Conservation (phyloP, 2,888 invertebrate species). For the Trilocha varians region DNA sequence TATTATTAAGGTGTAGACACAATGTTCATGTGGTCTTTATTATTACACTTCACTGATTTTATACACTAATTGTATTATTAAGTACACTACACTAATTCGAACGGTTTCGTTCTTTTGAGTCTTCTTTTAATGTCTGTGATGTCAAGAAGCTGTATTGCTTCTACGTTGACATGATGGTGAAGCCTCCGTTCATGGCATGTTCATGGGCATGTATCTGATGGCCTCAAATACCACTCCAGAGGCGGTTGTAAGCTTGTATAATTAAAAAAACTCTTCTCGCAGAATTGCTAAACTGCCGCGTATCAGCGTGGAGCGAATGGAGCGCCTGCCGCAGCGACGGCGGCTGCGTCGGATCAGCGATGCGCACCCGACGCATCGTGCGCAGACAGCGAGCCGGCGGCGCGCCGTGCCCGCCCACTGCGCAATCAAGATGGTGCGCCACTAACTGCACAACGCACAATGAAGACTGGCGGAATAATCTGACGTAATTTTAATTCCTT, state of each 20-base stretch:
- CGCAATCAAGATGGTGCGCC: slow-evolving; percentile 92
- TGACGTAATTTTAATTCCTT: slow-evolving; percentile 41
- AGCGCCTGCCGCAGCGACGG: slow-evolving; percentile 90
- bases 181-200: no score
- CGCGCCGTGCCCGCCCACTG: slow-evolving; percentile 85
- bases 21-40: no score
- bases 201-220: no score
- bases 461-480: slow-evolving; percentile 58
- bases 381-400: slow-evolving; percentile 87
- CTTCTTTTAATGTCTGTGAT: no score
- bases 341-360: slow-evolving; percentile 92
- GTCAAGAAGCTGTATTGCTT: no score
- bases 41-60: no score
- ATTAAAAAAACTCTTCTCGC: slow-evolving; percentile 1
- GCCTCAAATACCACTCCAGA: no score
- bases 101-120: no score
- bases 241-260: neutral
- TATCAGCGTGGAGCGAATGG: slow-evolving; percentile 91
- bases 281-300: slow-evolving; percentile 85
- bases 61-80: no score
- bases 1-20: no score
- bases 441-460: slow-evolving; percentile 62
- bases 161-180: no score
- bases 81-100: no score
- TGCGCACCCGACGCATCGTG: slow-evolving; percentile 83